These are phyloP conservation scores for Plutomurus gul DNA, from an alignment of 1,140 invertebrate genomes.

Conservation along the genomic window DNA sequence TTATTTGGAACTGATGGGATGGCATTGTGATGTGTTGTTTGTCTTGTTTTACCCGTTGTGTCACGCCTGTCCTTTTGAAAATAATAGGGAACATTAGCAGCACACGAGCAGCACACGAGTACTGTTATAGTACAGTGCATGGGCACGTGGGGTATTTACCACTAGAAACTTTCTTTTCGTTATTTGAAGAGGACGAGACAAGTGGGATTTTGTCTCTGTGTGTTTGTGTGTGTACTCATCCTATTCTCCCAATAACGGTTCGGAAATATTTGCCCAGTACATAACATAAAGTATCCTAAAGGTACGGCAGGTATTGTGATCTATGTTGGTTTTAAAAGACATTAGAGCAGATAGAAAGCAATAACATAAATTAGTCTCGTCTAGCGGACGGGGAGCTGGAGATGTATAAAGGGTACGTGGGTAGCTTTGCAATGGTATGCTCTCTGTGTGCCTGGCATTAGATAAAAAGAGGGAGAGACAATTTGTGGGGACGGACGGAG, in stretches of 20 bases:
- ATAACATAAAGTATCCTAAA: neutral
- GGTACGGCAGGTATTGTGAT: neutral
- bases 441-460: neutral
- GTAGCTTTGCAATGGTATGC: neutral
- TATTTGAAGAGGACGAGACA: no score
- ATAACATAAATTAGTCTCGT: constrained; percentile 23
- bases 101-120: neutral
- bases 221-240: no score
- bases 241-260: no score
- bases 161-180: neutral
- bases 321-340: constrained; percentile 19
- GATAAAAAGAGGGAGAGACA: neutral
- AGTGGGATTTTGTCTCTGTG: no score
- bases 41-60: neutral
- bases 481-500: neutral
- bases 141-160: no score
- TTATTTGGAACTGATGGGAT: constrained; percentile 7
- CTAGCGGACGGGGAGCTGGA: no score
- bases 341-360: constrained; percentile 1
- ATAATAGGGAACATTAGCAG: constrained; percentile 14
- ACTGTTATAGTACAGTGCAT: neutral
- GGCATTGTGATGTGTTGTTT: constrained; percentile 15
- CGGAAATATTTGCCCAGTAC: no score
- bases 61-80: neutral
- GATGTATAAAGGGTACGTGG: no score